Base-by-base conservation (phyloP, 1,140 invertebrate species). In the Camponotus vicinus region DNA sequence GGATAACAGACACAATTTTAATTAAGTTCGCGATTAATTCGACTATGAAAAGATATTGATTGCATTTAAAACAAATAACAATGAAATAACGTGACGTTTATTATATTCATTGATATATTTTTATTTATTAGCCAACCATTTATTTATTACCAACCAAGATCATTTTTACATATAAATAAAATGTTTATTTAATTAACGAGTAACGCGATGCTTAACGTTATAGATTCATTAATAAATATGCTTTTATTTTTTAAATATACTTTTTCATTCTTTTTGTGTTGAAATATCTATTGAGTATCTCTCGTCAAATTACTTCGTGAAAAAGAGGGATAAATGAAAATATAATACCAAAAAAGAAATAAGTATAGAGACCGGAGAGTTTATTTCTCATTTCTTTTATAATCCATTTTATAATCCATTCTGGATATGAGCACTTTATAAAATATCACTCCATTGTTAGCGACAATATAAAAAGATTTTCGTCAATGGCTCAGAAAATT, bases 401-500 rank as follows among this genome's bases (percentile, higher is more conserved):
- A 57, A 82, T 55, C 1, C 27, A 27, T 27, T 27, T 27, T 27
- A 27, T 27, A 27, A 21, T 52, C 61, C 49, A 82, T 21, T 11
- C 32, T 66, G 73, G 55, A 64, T 52, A 63, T 21, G 45, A 63
- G 49, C 55, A 45, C n/a, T n/a, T 55, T 18, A 57, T 42, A 57
- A 27, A 67, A 4, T 37, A 49, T 80, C 63, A 45, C 11, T 79
- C 34, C 21, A 87, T 87, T 87, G 70, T 84, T 87, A 84, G 42
- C 80, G 40, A 69, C 63, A 57, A 63, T 67, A 64, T 84, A 84
- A 80, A 84, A 87, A 84, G 49, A 87, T n/a, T 34, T 86, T 83
- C 64, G 59, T 84, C 80, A 70, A 87, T 84, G 80, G 63, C n/a
- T 63, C 61, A 59, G 70, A 87, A 87, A 87, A 87, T 87, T 87